These are phyloP conservation scores for Notothenia coriiceps DNA, from an alignment of 2,113 vertebrate genomes.

Conservation along the genomic window DNA sequence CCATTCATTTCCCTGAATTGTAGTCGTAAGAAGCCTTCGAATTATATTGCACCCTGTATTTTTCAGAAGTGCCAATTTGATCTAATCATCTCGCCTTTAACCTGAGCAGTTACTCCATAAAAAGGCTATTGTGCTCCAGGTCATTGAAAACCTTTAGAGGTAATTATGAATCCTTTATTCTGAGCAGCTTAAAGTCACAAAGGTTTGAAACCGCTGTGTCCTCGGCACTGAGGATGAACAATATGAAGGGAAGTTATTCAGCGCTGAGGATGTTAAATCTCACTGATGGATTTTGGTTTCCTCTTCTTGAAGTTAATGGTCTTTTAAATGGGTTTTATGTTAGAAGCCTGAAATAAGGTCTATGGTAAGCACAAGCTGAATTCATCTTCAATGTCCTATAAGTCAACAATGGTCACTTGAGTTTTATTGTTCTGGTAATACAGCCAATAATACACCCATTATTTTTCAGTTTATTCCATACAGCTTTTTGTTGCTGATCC, in stretches of 20 bases:
- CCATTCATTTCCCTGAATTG: conserved; percentile 50
- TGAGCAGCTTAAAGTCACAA: conserved; percentile 44
- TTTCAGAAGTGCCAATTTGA: conserved; percentile 43
- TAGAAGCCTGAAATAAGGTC: no score
- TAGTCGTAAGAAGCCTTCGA: conserved; percentile 29
- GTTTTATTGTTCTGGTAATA: no score
- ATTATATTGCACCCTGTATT: conserved; percentile 31
- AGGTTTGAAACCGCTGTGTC: conserved; percentile 30
- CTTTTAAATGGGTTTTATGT: no score
- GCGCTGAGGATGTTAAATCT: conserved; percentile 9
- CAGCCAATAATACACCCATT: no score
- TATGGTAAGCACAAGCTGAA: no score
- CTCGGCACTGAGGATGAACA: background rate
- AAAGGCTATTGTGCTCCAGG: conserved; percentile 57
- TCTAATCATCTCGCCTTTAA: conserved; percentile 30
- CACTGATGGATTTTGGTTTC: background rate
- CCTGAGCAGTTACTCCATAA: conserved; percentile 31
- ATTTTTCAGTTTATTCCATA: no score
- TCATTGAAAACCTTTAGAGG: conserved; percentile 54
- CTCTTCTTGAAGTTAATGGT: no score
- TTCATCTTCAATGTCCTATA: no score
- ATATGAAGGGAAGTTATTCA: conserved; percentile 20
- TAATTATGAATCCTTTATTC: conserved; percentile 58
- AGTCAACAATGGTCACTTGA: no score
- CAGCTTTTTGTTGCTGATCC: no score